These are phyloP conservation scores for Papilio elwesi DNA, from an alignment of 2,888 invertebrate species.

Conservation along the genomic window DNA sequence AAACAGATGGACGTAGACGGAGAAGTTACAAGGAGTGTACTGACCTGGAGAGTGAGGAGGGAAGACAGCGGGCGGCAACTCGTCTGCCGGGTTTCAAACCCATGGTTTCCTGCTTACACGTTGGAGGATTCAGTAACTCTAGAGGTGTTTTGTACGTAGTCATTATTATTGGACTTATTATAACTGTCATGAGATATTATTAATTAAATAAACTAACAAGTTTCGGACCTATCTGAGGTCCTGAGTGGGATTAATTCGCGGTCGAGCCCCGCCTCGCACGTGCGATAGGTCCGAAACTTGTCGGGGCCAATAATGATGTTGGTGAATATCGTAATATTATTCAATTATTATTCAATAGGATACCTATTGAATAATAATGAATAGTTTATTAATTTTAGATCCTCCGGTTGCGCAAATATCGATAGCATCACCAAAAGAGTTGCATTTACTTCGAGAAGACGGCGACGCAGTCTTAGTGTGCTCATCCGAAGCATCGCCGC, in stretches of 20 bases:
- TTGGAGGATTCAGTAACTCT: conserved; percentile 90
- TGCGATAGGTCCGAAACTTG: too few species aligned
- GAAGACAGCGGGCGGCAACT: conserved; percentile 93
- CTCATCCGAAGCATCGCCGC: conserved; percentile 90
- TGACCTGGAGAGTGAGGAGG: conserved; percentile 89
- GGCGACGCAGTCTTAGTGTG: conserved; percentile 91
- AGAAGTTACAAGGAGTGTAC: conserved; percentile 89
- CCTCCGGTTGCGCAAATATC: conserved; percentile 90
- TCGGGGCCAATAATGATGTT: too few species aligned
- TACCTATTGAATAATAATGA: too few species aligned
- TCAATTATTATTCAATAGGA: too few species aligned
- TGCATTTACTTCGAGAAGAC: conserved; percentile 87
- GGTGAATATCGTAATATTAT: too few species aligned
- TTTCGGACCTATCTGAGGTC: too few species aligned
- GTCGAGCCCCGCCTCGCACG: too few species aligned
- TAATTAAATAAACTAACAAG: too few species aligned
- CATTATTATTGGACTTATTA: background rate
- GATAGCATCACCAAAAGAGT: conserved; percentile 85
- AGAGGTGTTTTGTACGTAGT: conserved; percentile 92
- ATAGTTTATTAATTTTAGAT: conserved; percentile 83
- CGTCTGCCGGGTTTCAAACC: conserved; percentile 93
- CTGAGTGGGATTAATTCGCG: too few species aligned
- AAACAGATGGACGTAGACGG: conserved; percentile 84
- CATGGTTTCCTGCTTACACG: conserved; percentile 92
- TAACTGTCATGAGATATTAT: too few species aligned